phyloP scores from a whole-genome alignment of 2,888 invertebrate species.

The Mimachlamys varia region DNA sequence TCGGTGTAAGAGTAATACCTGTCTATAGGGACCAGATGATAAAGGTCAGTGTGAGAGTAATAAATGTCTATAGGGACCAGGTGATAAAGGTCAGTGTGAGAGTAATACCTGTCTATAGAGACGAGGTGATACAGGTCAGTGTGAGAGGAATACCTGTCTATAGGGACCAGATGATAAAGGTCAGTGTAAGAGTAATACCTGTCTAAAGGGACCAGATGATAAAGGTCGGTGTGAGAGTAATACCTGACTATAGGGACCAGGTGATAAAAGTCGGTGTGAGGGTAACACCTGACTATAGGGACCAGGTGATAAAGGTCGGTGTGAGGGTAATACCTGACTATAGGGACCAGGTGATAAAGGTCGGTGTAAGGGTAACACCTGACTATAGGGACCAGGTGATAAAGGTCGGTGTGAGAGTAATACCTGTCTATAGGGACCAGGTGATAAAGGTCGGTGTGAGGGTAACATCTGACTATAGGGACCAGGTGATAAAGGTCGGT shows the following conservation, averaged over 20 bases:
- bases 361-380: too few species aligned
- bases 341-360: too few species aligned
- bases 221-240: background rate
- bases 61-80: background rate
- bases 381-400: too few species aligned
- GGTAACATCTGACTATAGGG: too few species aligned
- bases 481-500: too few species aligned
- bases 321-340: too few species aligned
- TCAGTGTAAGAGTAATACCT: background rate
- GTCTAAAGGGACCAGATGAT: background rate
- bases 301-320: background rate
- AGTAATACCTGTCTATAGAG: background rate
- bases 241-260: background rate
- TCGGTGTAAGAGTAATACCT: background rate
- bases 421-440: too few species aligned
- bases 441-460: too few species aligned
- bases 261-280: background rate
- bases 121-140: background rate
- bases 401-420: background rate
- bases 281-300: background rate
- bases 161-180: background rate
- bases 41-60: background rate
- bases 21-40: background rate
- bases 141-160: background rate
- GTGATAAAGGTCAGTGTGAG: background rate